Evolutionary conservation across 1,140 invertebrate species (phyloP).

Genomic region (Xylocopa sonorina): DNA sequence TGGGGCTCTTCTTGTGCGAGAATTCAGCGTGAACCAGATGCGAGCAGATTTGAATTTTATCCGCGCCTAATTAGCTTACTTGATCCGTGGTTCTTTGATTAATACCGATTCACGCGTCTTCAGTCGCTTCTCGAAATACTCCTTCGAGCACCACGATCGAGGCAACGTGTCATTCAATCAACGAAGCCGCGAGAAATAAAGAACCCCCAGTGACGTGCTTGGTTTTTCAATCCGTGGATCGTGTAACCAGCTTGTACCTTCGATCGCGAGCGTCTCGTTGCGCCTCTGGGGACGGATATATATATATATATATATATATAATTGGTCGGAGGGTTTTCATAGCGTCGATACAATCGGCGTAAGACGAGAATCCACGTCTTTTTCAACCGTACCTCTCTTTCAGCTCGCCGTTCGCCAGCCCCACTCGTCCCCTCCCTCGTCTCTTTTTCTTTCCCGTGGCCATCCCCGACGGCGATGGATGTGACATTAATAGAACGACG

Average conservation of each 20-base stretch:
- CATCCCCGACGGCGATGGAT: conserved; percentile 54
- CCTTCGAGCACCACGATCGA: too few relatives aligned
- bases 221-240: not conserved
- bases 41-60: too few relatives aligned
- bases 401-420: not conserved
- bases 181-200: too few relatives aligned
- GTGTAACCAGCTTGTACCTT: not conserved
- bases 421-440: not conserved
- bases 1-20: too few relatives aligned
- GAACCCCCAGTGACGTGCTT: too few relatives aligned
- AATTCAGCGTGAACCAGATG: too few relatives aligned
- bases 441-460: not conserved
- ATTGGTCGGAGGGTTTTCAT: conserved; percentile 26
- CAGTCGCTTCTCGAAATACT: too few relatives aligned
- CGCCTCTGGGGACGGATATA: not conserved
- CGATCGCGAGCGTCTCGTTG: conserved; percentile 1
- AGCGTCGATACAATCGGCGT: conserved; percentile 46
- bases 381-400: conserved; percentile 17
- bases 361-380: conserved; percentile 55
- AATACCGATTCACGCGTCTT: too few relatives aligned
- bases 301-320: conserved; percentile 20
- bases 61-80: too few relatives aligned
- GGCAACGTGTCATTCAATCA: too few relatives aligned
- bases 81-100: too few relatives aligned
- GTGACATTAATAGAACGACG: conserved; percentile 65